These are phyloP conservation scores for Yasuhikotakia modesta DNA, from an alignment of 2,797 vertebrate genomes.

Conservation along the genomic window DNA sequence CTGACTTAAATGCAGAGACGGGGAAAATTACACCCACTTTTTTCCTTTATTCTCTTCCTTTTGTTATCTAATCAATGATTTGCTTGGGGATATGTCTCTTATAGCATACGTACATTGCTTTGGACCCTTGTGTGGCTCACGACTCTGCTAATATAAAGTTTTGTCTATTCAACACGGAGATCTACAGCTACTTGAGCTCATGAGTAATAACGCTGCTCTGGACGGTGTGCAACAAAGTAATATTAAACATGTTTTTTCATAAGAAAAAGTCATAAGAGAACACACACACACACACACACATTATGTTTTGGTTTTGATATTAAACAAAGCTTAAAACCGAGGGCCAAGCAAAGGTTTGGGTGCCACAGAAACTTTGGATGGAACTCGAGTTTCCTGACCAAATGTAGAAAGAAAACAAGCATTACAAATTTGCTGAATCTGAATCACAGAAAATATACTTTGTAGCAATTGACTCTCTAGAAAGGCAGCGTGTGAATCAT, in stretches of 20 bases:
- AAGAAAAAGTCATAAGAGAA: constrained; percentile 13
- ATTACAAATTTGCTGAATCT: background rate
- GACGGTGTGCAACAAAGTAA: constrained; percentile 27
- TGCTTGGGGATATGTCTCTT: constrained; percentile 62
- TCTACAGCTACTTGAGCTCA: constrained; percentile 24
- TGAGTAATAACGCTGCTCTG: constrained; percentile 30
- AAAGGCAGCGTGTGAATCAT: background rate
- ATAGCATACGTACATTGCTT: constrained; percentile 63
- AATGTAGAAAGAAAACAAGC: constrained; percentile 5
- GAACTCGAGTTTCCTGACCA: background rate
- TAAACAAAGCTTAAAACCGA: constrained; percentile 20
- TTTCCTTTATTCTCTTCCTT: constrained; percentile 10
- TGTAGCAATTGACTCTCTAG: background rate
- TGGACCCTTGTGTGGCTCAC: constrained; percentile 64
- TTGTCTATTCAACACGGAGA: constrained; percentile 30
- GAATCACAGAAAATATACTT: background rate
- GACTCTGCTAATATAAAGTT: constrained; percentile 64
- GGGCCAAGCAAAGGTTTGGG: background rate
- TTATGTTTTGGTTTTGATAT: constrained; percentile 13
- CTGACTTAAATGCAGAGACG: background rate
- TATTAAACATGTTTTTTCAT: constrained; percentile 36
- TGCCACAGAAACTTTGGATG: background rate
- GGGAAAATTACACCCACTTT: background rate
- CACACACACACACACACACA: constrained; percentile 27
- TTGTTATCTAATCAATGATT: constrained; percentile 69